Percentiles rank a stretch among this genome's conserved stretches.
Conservation (phyloP, 2,113 vertebrate species). For the Progne subis region DNA sequence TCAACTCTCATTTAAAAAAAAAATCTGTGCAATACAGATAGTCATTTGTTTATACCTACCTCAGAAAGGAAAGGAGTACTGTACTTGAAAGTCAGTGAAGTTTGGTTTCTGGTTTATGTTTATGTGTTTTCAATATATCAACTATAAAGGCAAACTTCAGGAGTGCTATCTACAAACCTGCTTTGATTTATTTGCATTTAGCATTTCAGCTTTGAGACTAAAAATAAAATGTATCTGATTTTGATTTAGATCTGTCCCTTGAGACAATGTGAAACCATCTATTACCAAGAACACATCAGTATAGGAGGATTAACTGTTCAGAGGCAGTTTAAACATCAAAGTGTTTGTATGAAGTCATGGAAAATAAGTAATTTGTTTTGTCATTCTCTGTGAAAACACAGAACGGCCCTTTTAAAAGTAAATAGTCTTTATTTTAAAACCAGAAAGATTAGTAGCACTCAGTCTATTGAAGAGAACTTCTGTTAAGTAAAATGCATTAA, state of each 20-base stretch:
- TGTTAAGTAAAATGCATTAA: constrained; percentile 61
- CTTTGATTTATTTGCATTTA: constrained; percentile 67
- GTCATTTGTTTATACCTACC: constrained; percentile 20
- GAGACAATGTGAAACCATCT: constrained; percentile 19
- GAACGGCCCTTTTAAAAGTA: constrained; percentile 43
- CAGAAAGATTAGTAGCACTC: constrained; percentile 53
- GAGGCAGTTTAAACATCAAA: constrained; percentile 65
- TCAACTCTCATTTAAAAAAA: constrained; percentile 34
- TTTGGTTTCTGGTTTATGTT: constrained; percentile 35
- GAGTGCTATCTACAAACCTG: constrained; percentile 32
- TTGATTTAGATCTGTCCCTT: constrained; percentile 63
- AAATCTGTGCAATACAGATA: not conserved
- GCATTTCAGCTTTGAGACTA: constrained; percentile 54
- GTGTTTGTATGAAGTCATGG: constrained; percentile 61
- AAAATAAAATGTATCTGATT: constrained; percentile 68
- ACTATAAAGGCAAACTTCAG: constrained; percentile 63
- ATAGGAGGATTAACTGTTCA: constrained; percentile 73
- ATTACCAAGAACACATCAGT: constrained; percentile 56
- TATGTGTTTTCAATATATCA: constrained; percentile 35
- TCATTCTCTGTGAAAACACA: constrained; percentile 55
- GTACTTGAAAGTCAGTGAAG: constrained; percentile 1
- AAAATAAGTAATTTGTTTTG: constrained; percentile 73
- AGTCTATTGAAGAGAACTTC: not conserved
- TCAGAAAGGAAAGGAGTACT: not conserved
- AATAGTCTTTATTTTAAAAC: constrained; percentile 63